Conservation (phyloP, 2,113 vertebrate species). For the Lathamus discolor region DNA sequence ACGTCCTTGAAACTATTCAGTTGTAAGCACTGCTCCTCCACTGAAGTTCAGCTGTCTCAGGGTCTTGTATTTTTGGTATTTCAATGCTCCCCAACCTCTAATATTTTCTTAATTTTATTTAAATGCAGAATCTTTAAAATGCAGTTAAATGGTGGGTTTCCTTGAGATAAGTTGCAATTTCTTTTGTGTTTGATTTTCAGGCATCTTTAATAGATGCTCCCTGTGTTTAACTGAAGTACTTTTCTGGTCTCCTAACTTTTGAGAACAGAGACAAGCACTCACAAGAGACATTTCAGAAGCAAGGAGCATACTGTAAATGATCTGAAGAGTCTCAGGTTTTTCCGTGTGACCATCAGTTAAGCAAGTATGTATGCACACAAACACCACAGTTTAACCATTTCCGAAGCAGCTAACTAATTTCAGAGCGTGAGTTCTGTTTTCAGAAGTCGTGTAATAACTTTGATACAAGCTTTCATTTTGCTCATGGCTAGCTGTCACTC, state of each 20-base stretch:
- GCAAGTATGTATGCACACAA: neutral
- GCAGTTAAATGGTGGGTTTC: neutral
- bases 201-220: neutral
- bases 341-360: neutral
- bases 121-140: neutral
- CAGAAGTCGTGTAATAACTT: neutral
- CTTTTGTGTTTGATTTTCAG: neutral
- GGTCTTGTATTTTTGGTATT: neutral
- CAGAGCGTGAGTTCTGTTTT: neutral
- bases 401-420: neutral
- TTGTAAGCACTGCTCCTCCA: neutral
- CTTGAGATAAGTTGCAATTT: neutral
- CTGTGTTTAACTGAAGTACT: neutral
- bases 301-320: neutral
- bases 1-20: neutral
- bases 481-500: neutral
- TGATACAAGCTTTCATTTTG: neutral
- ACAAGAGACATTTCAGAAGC: neutral
- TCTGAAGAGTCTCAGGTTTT: neutral
- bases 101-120: neutral
- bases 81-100: neutral
- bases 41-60: neutral
- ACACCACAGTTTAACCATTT: neutral
- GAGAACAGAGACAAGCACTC: neutral
- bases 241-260: no score